Evolutionary conservation across 2,888 invertebrate species (phyloP).

Genomic region (Nephrotoma flavescens): DNA sequence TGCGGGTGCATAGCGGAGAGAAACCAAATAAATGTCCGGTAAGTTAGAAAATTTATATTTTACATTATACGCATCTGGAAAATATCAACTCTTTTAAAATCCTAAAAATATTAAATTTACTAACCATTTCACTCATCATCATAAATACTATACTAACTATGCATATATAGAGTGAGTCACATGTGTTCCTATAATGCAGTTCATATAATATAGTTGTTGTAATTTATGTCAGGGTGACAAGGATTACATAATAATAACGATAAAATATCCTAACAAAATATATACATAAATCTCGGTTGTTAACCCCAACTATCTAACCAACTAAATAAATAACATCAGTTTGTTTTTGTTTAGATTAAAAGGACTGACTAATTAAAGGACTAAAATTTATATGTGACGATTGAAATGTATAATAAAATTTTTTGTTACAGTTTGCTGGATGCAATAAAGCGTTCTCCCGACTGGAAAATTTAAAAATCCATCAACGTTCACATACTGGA

Average conservation of each 20-base stretch:
- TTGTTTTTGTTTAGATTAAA: background rate
- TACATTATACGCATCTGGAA: background rate
- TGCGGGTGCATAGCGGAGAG: constrained; percentile 95
- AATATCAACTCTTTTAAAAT: background rate
- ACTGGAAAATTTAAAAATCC: constrained; percentile 95
- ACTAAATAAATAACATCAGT: background rate
- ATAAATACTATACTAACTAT: background rate
- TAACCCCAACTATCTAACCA: background rate
- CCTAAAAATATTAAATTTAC: background rate
- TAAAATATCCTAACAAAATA: background rate
- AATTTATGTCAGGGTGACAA: constrained; percentile 10
- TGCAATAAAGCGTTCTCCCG: constrained; percentile 94
- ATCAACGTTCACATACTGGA: constrained; percentile 88
- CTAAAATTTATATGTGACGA: background rate
- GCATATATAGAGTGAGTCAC: background rate
- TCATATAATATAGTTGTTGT: background rate
- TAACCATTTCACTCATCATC: background rate
- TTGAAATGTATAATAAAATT: background rate
- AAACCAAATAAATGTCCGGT: constrained; percentile 97
- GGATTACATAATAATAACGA: constrained; percentile 9
- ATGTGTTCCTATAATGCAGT: constrained; percentile 8
- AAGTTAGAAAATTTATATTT: constrained; percentile 33
- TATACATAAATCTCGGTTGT: background rate
- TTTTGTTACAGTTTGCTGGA: constrained; percentile 63
- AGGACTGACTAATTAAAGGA: background rate